These are phyloP conservation scores for Notechis scutatus DNA, from an alignment of 2,113 vertebrate species.

Conservation along the genomic window DNA sequence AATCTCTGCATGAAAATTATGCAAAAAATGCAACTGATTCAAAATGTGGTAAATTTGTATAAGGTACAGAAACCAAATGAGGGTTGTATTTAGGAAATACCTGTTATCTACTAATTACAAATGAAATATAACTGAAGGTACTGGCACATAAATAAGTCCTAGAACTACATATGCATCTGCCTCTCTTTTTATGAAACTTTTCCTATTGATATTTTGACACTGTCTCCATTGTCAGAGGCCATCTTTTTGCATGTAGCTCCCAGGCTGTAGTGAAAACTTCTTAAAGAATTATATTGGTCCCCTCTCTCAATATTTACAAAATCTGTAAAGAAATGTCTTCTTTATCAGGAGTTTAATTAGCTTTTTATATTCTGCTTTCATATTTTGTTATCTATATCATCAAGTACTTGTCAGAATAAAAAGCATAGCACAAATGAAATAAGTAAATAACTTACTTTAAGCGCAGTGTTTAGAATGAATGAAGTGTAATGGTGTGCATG, in stretches of 20 bases:
- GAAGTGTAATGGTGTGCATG: neutral
- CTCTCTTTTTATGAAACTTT: neutral
- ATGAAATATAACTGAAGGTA: neutral
- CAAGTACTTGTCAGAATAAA: neutral
- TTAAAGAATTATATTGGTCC: neutral
- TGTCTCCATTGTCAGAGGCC: neutral
- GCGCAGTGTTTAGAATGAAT: neutral
- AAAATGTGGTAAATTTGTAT: neutral
- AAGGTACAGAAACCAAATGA: neutral
- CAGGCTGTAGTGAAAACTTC: neutral
- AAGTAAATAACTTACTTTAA: neutral
- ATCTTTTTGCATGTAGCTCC: neutral
- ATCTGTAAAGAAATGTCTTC: neutral
- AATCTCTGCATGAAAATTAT: neutral
- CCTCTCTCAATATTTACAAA: neutral
- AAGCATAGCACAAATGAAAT: neutral
- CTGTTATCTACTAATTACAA: neutral
- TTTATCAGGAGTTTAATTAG: neutral
- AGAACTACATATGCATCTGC: neutral
- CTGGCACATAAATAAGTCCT: neutral
- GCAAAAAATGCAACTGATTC: neutral
- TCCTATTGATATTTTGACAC: neutral
- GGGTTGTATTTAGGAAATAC: neutral
- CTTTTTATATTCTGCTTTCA: neutral
- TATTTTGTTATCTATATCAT: neutral